A percentile compares a stretch with the other conserved stretches of the same genome.
Evolutionary conservation across 2,888 invertebrate genomes (phyloP).

Genomic region (Synanthedon vespiformis): DNA sequence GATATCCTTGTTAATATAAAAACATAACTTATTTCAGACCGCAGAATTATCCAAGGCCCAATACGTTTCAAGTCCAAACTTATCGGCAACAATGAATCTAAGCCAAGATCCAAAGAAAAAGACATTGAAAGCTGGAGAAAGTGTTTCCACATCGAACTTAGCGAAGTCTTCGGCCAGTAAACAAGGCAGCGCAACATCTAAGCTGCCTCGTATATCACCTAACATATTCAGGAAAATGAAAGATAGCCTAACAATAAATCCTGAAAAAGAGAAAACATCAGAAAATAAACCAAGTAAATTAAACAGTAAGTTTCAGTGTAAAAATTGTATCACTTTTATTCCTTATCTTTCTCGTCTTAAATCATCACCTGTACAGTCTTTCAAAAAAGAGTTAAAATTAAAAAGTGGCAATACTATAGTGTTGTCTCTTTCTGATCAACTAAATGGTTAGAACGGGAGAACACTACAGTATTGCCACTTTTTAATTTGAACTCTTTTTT

Average conservation of each 20-base stretch:
- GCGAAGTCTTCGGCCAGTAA: constrained; percentile 19
- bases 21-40: constrained; percentile 27
- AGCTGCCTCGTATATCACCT: constrained; percentile 42
- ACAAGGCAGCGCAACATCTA: constrained; percentile 27
- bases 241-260: constrained; percentile 17
- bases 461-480: too few species aligned
- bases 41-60: constrained; percentile 38
- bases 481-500: too few species aligned
- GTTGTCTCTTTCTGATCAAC: too few species aligned
- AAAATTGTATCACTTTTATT: too few species aligned
- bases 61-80: constrained; percentile 54
- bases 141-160: constrained; percentile 46
- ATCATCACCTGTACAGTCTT: too few species aligned
- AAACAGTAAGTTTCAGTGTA: constrained; percentile 25
- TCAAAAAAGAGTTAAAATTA: too few species aligned
- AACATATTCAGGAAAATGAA: constrained; percentile 38
- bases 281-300: constrained; percentile 30
- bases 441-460: too few species aligned
- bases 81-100: constrained; percentile 25
- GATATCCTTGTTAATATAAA: too few species aligned
- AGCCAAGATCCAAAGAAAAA: constrained; percentile 31
- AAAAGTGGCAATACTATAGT: too few species aligned
- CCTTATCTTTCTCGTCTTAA: too few species aligned
- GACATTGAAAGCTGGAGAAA: constrained; percentile 34
- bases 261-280: constrained; percentile 21